Base-by-base conservation (phyloP, 2,113 vertebrate genomes). In the Bubalus kerabau region DNA sequence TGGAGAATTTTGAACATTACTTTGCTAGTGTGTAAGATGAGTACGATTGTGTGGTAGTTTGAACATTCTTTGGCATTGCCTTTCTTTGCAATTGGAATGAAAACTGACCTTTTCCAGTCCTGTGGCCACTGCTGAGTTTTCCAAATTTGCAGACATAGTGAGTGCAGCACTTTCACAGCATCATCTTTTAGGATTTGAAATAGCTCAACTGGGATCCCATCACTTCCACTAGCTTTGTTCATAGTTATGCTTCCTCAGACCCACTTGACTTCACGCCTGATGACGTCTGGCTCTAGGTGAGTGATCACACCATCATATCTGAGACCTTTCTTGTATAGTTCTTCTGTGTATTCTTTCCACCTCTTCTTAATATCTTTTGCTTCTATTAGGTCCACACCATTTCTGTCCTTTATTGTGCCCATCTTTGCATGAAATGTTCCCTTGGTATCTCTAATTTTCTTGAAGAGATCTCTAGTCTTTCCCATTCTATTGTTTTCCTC, bases 241-340 rank as follows among this genome's bases (percentile, higher is more conserved):
- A 19, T 67, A 67, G 62, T 67, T 67, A 67, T n/a, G 7, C 16
- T 67, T 67, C 62, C 62, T 67, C n/a, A 67, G 62, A n/a, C 3
- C 32, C 62, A 67, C 16, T n/a, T n/a, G 16, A 67, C 32, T 19
- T n/a, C 4, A n/a, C 0, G 1, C 3, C n/a, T 19, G 7, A n/a
- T 17, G 32, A 67, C 19, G 32, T 19, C 62, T n/a, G 62, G 16
- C 62, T n/a, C 32, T 67, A 67, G 32, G 62, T n/a, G 62, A 67
- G 32, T 67, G 62, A n/a, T 67, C 32, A 67, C 62, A n/a, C 16
- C 62, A n/a, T n/a, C 16, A 2, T 67, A 67, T 67, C 15, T 67
- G 62, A 67, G 8, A n/a, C 2, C 32, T 19, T n/a, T 67, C 32
- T n/a, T 19, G 62, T 67, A 67, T n/a, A 67, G 32, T 19, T 67